Evolutionary conservation across 1,140 invertebrate genomes (phyloP).

Genomic region (Physella acuta): DNA sequence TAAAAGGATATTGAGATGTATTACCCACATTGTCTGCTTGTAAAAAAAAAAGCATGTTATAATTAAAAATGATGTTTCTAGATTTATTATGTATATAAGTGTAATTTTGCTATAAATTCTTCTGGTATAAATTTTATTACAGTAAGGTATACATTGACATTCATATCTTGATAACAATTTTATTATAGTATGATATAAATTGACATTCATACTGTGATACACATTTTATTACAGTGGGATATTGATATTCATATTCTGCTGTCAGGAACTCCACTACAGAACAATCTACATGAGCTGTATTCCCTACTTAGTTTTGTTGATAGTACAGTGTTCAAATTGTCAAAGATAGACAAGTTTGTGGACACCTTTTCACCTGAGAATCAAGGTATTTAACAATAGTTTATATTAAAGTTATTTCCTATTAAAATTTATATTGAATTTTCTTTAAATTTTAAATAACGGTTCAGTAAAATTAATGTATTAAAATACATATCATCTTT

Average conservation of each 20-base stretch:
- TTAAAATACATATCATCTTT: too few species aligned
- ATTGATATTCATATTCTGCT: slow-evolving; percentile 84
- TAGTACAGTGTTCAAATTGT: slow-evolving; percentile 79
- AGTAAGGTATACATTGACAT: too few species aligned
- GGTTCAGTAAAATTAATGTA: too few species aligned
- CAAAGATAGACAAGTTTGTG: slow-evolving; percentile 42
- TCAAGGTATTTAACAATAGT: slow-evolving; percentile 9
- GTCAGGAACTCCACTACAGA: slow-evolving; percentile 98
- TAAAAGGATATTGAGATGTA: slow-evolving; percentile 1
- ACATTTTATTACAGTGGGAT: slow-evolving; percentile 80
- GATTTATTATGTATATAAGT: background rate
- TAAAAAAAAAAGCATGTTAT: background rate
- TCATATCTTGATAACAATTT: too few species aligned
- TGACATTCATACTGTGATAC: too few species aligned
- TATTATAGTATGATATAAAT: too few species aligned
- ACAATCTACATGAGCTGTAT: slow-evolving; percentile 94
- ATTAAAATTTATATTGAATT: background rate
- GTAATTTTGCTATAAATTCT: too few species aligned
- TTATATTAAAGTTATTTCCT: background rate
- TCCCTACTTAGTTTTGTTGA: slow-evolving; percentile 96
- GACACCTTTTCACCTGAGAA: slow-evolving; percentile 38
- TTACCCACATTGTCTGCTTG: too few species aligned
- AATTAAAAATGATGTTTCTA: background rate
- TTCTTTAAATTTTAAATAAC: background rate
- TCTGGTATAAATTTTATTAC: too few species aligned